These are phyloP conservation scores for Thereva nobilitata DNA, from an alignment of 2,888 invertebrate species.

Conservation along the genomic window DNA sequence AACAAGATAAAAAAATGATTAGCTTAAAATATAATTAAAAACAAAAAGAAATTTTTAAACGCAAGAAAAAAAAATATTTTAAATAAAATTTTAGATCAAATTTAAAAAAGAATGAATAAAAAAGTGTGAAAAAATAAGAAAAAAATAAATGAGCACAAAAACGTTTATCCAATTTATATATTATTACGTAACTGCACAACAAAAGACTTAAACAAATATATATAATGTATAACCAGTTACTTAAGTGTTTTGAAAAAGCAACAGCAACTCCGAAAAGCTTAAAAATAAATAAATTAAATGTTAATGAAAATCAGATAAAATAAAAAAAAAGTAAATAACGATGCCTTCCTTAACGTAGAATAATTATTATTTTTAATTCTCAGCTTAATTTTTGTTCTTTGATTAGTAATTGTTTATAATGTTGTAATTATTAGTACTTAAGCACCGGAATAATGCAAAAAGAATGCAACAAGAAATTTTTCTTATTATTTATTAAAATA, in stretches of 20 bases:
- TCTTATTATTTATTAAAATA: too few relatives aligned
- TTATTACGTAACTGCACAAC: constrained; percentile 29
- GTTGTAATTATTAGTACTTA: not conserved
- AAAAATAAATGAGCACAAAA: constrained; percentile 24
- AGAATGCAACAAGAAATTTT: too few relatives aligned
- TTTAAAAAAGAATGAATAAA: constrained; percentile 4
- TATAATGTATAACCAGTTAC: constrained; percentile 24
- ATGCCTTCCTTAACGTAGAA: constrained; percentile 2
- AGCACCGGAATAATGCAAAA: too few relatives aligned
- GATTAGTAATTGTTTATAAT: constrained; percentile 15
- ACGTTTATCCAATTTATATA: constrained; percentile 30
- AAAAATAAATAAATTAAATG: constrained; percentile 10
- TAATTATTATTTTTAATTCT: constrained; percentile 15
- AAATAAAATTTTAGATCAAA: constrained; percentile 19
- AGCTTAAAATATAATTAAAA: too few relatives aligned
- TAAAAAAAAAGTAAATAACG: constrained; percentile 11
- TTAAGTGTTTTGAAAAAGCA: constrained; percentile 24
- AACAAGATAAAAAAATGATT: too few relatives aligned
- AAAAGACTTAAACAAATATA: constrained; percentile 27
- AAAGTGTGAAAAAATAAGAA: constrained; percentile 6
- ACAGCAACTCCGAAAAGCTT: not conserved
- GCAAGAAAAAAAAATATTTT: constrained; percentile 29
- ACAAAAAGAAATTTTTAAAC: not conserved
- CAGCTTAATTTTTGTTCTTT: not conserved
- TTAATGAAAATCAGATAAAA: not conserved